phyloP scores from a whole-genome alignment of 2,113 vertebrate species.

The Sander vitreus region DNA sequence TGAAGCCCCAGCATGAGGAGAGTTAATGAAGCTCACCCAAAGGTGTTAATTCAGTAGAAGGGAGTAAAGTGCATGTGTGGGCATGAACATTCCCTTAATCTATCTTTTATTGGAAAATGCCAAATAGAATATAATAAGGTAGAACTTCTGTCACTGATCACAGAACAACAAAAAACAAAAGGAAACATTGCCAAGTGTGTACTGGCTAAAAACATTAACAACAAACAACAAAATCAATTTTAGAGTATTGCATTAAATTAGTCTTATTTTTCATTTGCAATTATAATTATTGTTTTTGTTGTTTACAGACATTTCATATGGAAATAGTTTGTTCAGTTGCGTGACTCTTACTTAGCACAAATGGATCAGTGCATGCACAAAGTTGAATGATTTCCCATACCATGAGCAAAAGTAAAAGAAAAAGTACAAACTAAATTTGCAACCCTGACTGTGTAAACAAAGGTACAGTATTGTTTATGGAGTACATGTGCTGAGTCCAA shows the following conservation, averaged over 20 bases:
- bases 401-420: not conserved
- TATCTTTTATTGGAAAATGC: not conserved
- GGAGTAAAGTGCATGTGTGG: constrained; percentile 1
- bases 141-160: not conserved
- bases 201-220: too few species aligned
- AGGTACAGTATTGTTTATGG: not conserved
- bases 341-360: not conserved
- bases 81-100: not conserved
- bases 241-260: not conserved
- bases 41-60: constrained; percentile 61
- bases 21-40: constrained; percentile 63
- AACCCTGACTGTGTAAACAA: not conserved
- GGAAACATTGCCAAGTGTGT: too few species aligned
- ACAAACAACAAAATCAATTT: not conserved
- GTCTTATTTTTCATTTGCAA: constrained; percentile 3
- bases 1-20: not conserved
- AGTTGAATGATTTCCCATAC: not conserved
- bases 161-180: not conserved
- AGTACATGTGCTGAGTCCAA: not conserved
- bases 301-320: not conserved
- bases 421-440: not conserved
- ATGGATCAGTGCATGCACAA: too few species aligned
- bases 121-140: not conserved
- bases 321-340: not conserved
- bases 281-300: not conserved